These are phyloP conservation scores for Parazoanthus atlanticus DNA, from an alignment of 92 coral and sea anemone genomes.

Conservation along the genomic window DNA sequence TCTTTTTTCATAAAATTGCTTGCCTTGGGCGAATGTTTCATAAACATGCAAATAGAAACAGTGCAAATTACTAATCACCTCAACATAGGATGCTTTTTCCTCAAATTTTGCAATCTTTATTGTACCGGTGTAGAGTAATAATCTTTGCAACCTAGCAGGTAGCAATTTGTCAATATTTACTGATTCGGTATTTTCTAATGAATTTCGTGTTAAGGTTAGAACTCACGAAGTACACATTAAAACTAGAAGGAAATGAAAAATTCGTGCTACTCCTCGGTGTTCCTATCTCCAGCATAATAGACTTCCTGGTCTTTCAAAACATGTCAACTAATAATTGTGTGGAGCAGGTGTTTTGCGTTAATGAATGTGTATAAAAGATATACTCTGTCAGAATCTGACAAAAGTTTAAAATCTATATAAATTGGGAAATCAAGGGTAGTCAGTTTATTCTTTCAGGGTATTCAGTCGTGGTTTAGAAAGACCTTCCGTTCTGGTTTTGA, in stretches of 20 bases:
- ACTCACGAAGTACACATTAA: conserved; percentile 15
- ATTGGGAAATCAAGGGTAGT: background rate
- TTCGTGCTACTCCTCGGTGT: background rate
- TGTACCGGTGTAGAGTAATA: background rate
- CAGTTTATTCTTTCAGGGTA: background rate
- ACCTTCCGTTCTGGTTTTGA: no score
- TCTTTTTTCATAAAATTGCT: background rate
- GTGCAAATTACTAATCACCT: conserved; percentile 6
- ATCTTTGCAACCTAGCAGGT: background rate
- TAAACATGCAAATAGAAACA: background rate
- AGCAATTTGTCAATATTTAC: conserved; percentile 1
- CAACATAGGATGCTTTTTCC: background rate
- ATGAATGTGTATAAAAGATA: conserved; percentile 21
- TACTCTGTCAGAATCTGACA: background rate
- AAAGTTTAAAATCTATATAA: background rate
- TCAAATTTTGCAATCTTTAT: background rate
- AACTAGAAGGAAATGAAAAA: conserved; percentile 20
- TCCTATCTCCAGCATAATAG: conserved; percentile 13
- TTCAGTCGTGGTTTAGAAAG: background rate
- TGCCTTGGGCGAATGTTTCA: conserved; percentile 13
- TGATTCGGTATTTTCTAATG: conserved; percentile 3
- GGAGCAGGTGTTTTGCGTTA: conserved; percentile 11
- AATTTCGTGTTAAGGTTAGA: background rate
- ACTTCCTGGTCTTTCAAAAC: conserved; percentile 44
- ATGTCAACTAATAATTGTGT: conserved; percentile 21